Conservation (phyloP, 2,113 vertebrate genomes). For the Azemiops feae region DNA sequence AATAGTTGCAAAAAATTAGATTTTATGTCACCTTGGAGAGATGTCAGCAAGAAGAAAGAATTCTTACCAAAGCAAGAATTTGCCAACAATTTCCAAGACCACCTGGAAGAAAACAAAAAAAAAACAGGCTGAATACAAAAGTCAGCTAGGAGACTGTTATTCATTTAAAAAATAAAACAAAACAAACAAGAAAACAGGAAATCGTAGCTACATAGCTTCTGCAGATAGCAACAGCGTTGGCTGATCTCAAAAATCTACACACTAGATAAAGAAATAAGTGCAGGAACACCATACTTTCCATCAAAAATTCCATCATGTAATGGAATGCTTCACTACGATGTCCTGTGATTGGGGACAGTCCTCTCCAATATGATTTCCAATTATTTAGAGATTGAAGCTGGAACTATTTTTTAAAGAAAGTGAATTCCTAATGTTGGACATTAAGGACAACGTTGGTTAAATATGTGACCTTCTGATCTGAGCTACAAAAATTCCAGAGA, state of each 20-base stretch:
- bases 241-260: background rate
- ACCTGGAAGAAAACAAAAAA: slow-evolving; percentile 7
- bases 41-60: slow-evolving; percentile 11
- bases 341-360: background rate
- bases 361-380: background rate
- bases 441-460: background rate
- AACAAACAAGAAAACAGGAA: background rate
- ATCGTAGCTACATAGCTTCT: background rate
- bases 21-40: slow-evolving; percentile 27
- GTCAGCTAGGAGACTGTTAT: background rate
- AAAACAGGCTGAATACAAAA: slow-evolving; percentile 13
- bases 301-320: background rate
- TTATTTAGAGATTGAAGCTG: background rate
- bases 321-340: background rate
- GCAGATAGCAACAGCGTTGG: background rate
- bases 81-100: slow-evolving; percentile 38
- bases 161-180: background rate
- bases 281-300: background rate
- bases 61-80: background rate
- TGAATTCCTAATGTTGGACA: no score
- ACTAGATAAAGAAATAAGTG: background rate
- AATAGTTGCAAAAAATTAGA: background rate
- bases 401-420: background rate
- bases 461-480: background rate
- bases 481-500: background rate